phyloP scores from a whole-genome alignment of 2,797 vertebrate species.

The Mus spretus region DNA sequence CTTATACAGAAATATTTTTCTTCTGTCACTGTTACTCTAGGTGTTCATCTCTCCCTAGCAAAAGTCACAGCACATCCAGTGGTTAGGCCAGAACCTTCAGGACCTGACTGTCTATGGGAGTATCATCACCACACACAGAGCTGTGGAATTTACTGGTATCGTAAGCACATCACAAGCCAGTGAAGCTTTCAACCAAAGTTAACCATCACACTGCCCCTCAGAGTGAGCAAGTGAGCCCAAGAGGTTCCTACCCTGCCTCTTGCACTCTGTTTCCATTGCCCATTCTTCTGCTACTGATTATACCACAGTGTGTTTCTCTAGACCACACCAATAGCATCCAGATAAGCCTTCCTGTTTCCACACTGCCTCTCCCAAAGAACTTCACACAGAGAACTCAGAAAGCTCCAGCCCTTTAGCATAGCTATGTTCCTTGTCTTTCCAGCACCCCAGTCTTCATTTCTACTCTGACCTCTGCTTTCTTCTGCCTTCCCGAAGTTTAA shows the following conservation, averaged over 20 bases:
- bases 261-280: neutral
- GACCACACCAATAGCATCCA: neutral
- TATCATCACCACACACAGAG: neutral
- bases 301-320: neutral
- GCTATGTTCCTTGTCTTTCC: neutral
- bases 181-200: neutral
- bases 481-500: neutral
- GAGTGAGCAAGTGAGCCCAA: neutral
- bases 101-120: neutral
- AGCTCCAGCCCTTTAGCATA: neutral
- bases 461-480: neutral
- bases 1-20: too few species aligned
- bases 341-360: neutral
- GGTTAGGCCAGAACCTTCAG: neutral
- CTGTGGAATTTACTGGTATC: neutral
- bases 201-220: neutral
- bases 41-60: neutral
- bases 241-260: neutral
- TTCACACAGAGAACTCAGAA: neutral
- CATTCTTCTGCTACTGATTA: neutral
- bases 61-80: neutral
- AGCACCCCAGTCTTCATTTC: neutral
- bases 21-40: neutral
- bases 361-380: neutral
- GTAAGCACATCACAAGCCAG: neutral